Evolutionary conservation across 2,888 invertebrate genomes (phyloP), one percentile per base, ranked within the genome.

Genomic region (Zygogramma bicolorata): DNA sequence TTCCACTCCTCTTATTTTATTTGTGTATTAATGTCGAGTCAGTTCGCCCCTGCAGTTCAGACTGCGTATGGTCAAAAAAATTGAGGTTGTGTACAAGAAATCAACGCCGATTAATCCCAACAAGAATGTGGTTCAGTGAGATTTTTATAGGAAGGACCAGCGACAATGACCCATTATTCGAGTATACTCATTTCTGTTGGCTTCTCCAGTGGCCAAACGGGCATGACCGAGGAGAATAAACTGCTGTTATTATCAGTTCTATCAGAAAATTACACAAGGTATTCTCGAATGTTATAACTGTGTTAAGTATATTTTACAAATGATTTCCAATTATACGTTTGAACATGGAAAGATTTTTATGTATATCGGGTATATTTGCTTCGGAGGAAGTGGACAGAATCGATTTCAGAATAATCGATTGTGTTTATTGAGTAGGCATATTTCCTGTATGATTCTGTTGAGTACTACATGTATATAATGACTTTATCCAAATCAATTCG

Each of bases 41-140:
- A 20, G 15, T 42, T n/a, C 42, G n/a, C 18, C 46, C 46, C 46
- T 20, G 46, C 20, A 34, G 13, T 13, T 6, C 20, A 20, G 6
- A 8, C 46, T 6, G 20, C 18, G 18, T 46, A 20, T 20, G 18
- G 8, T 2, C 7, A 46, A 46, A 46, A 42, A 46, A 8, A 46
- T 46, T 20, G 20, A 46, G 42, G 46, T 46, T 20, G 20, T 15
- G 20, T 3, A 46, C 18, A 18, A 18, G 20, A 18, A 46, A 46
- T 46, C 46, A 46, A 20, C 46, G 3, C 2, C 15, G 18, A 46
- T 18, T 46, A 10, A 46, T 46, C 46, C 20, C 20, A n/a, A 20
- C 46, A 46, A 46, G 46, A 46, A 46, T 46, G 46, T 46, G 46
- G 46, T 46, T 46, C 8, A 46, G 46, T 46, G 18, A 46, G 46